Conservation (phyloP, 2,888 invertebrate species). For the Volucella inanis region DNA sequence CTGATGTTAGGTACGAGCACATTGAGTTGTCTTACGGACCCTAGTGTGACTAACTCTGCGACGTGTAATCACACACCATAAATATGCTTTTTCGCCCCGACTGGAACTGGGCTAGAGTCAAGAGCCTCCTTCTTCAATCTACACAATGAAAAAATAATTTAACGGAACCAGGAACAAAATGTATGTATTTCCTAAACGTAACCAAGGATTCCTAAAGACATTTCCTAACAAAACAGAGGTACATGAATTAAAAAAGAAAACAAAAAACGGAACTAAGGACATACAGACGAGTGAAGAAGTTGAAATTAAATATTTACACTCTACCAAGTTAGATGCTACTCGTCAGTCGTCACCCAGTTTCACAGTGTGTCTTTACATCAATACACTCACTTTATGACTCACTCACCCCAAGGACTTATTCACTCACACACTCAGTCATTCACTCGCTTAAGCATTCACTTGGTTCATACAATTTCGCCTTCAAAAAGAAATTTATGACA, state of each 20-base stretch:
- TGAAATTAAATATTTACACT: slow-evolving; percentile 74
- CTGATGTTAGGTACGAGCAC: neutral
- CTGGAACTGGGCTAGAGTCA: neutral
- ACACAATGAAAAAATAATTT: slow-evolving; percentile 74
- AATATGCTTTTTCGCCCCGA: slow-evolving; percentile 35
- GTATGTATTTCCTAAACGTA: slow-evolving; percentile 65
- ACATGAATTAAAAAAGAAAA: no score
- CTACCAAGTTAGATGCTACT: slow-evolving; percentile 13
- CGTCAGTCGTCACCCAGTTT: neutral
- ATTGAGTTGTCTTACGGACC: slow-evolving; percentile 32
- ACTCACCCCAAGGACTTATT: no score
- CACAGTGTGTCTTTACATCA: slow-evolving; percentile 41
- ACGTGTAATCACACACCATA: slow-evolving; percentile 73
- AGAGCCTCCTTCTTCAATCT: slow-evolving; percentile 51
- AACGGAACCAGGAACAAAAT: slow-evolving; percentile 62
- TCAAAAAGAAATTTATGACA: slow-evolving; percentile 73
- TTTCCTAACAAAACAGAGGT: neutral
- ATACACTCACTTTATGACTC: slow-evolving; percentile 41
- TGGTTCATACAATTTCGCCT: slow-evolving; percentile 70
- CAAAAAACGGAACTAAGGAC: slow-evolving; percentile 38
- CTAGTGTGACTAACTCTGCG: slow-evolving; percentile 64
- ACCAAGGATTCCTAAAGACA: slow-evolving; percentile 35
- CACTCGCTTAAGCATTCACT: slow-evolving; percentile 63
- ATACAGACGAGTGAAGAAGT: slow-evolving; percentile 41
- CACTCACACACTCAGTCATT: slow-evolving; percentile 21